Evolutionary conservation across 2,797 vertebrate genomes (phyloP).

Genomic region (Anisognathus igniventris): DNA sequence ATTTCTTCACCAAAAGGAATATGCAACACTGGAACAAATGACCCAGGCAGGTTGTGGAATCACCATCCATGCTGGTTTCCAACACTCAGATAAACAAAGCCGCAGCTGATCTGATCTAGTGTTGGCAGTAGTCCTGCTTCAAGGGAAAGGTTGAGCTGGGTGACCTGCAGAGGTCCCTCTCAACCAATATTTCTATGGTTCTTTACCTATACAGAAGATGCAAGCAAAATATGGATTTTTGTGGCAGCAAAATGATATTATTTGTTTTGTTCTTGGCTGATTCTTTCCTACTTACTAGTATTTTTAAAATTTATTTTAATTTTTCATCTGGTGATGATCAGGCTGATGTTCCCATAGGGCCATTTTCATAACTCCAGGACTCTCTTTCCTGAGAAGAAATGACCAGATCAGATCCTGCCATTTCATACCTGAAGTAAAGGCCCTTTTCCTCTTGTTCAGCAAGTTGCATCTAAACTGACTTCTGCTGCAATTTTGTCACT

Average conservation of each 20-base stretch:
- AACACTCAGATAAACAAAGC: neutral
- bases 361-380: neutral
- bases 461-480: neutral
- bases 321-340: neutral
- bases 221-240: neutral
- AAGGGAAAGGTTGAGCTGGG: neutral
- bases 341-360: neutral
- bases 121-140: neutral
- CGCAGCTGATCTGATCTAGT: neutral
- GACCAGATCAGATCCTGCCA: neutral
- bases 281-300: neutral
- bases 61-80: neutral
- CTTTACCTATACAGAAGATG: neutral
- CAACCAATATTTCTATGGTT: constrained; percentile 21
- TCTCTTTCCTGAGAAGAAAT: neutral
- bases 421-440: neutral
- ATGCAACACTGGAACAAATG: neutral
- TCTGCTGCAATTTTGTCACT: neutral
- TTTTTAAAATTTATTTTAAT: neutral
- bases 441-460: neutral
- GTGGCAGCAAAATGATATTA: neutral
- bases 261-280: neutral
- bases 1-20: neutral
- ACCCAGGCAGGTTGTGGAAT: neutral
- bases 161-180: constrained; percentile 64